A percentile compares a stretch with the other conserved stretches of the same genome.
phyloP scores from a whole-genome alignment of 2,113 vertebrate species.

The Pandion haliaetus region DNA sequence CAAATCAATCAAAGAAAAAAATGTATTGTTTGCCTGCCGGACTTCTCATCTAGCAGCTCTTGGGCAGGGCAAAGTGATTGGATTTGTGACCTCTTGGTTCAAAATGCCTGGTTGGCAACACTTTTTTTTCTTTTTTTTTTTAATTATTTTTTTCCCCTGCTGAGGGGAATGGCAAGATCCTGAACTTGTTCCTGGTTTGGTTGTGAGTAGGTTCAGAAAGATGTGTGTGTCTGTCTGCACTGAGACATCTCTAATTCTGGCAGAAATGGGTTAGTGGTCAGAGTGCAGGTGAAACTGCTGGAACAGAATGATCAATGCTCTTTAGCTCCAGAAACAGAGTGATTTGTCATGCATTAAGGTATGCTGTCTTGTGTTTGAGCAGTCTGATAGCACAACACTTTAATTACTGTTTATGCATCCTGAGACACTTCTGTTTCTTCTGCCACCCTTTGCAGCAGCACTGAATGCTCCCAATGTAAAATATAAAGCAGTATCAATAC shows the following conservation, averaged over 20 bases:
- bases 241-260: neutral
- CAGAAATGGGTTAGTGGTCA: neutral
- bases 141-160: neutral
- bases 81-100: conserved; percentile 33
- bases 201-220: neutral
- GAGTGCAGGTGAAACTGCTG: neutral
- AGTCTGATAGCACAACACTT: neutral
- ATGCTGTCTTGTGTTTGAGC: neutral
- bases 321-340: neutral
- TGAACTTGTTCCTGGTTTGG: neutral
- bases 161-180: neutral
- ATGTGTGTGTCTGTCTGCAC: neutral
- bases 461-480: neutral
- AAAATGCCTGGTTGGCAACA: neutral
- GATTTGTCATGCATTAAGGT: neutral
- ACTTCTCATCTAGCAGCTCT: neutral
- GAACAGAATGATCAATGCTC: neutral
- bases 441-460: neutral
- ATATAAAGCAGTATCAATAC: neutral
- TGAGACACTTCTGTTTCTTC: neutral
- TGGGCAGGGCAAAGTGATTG: conserved; percentile 11
- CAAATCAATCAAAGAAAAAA: conserved; percentile 31
- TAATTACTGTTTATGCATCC: neutral
- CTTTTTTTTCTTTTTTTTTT: neutral
- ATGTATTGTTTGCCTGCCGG: conserved; percentile 14